These are phyloP conservation scores for Acanthopagrus latus DNA, from an alignment of 2,797 vertebrate genomes.

Conservation along the genomic window DNA sequence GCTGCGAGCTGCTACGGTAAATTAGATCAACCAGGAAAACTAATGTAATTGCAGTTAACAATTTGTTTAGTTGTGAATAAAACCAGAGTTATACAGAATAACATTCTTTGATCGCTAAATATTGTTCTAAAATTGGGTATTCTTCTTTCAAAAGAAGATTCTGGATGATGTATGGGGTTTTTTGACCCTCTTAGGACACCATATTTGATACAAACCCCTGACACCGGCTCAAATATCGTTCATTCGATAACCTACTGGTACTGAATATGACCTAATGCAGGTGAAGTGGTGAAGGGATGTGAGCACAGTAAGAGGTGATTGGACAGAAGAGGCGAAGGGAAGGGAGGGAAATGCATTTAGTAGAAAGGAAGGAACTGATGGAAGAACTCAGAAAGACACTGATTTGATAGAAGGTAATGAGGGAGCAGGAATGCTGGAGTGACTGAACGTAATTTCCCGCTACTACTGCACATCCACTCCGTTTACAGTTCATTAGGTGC, in stretches of 20 bases:
- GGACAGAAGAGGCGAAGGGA: constrained; percentile 27
- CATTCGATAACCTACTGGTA: not conserved
- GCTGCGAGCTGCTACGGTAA: not conserved
- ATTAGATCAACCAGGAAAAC: constrained; percentile 28
- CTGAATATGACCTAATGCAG: constrained; percentile 5
- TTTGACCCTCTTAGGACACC: not conserved
- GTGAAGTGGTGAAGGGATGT: constrained; percentile 2
- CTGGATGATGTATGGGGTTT: not conserved
- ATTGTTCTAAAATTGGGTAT: not conserved
- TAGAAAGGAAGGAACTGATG: constrained; percentile 38
- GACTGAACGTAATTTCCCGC: constrained; percentile 3
- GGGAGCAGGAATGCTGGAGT: constrained; percentile 23
- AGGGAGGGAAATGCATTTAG: constrained; percentile 33
- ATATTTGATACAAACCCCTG: not conserved
- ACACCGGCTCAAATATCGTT: not conserved
- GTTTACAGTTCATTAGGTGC: constrained; percentile 8
- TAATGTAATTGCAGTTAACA: not conserved
- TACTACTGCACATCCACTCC: not conserved
- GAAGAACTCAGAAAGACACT: constrained; percentile 27
- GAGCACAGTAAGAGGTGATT: constrained; percentile 20
- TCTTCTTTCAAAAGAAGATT: not conserved
- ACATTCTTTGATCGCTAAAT: not conserved
- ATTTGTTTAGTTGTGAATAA: not conserved
- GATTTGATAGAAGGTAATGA: constrained; percentile 39
- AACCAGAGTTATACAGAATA: not conserved